These are phyloP conservation scores for Vidua chalybeata DNA, from an alignment of 2,113 vertebrate species.

Conservation along the genomic window DNA sequence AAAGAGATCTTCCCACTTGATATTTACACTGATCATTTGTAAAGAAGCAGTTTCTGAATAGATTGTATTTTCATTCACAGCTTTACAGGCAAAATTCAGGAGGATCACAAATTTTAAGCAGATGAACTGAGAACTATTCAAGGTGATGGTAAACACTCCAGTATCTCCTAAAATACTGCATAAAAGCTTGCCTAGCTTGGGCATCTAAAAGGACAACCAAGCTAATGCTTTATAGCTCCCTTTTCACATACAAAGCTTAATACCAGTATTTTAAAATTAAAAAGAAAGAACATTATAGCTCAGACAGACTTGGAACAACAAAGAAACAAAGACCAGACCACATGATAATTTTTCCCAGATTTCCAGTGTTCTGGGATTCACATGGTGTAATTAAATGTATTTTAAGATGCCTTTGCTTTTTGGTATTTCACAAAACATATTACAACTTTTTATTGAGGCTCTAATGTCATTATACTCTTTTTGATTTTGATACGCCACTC, in stretches of 20 bases:
- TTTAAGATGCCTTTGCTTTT: neutral
- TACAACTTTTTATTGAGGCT: neutral
- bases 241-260: neutral
- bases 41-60: neutral
- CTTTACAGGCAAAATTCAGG: neutral
- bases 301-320: neutral
- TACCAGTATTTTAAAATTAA: neutral
- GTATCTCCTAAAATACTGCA: neutral
- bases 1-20: neutral
- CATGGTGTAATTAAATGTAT: neutral
- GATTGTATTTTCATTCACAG: neutral
- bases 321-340: neutral
- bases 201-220: neutral
- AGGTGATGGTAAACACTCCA: neutral
- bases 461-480: neutral
- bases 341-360: neutral
- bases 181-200: neutral
- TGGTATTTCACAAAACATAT: neutral
- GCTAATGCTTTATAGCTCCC: neutral
- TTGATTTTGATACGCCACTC: neutral
- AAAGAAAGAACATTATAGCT: neutral
- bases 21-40: neutral
- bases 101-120: neutral
- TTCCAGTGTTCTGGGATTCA: neutral
- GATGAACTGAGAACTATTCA: neutral